These are phyloP conservation scores for Taenaris catops DNA, from an alignment of 2,888 invertebrate species.

Conservation along the genomic window DNA sequence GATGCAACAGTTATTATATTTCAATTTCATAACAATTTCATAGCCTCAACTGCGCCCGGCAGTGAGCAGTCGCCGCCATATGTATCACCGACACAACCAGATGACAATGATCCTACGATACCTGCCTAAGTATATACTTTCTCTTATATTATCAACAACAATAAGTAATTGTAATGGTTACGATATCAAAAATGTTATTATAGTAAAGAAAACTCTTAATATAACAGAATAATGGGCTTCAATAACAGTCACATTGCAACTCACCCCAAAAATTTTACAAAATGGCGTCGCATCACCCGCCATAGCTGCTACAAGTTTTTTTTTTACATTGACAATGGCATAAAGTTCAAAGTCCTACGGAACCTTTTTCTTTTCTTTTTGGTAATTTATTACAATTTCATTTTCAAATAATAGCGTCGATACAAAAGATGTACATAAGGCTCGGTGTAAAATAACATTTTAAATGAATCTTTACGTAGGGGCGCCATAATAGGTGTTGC, in stretches of 20 bases:
- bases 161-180: too few relatives aligned
- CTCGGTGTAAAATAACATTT: constrained; percentile 77
- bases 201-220: constrained; percentile 51
- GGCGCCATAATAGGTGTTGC: constrained; percentile 71
- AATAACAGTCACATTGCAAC: constrained; percentile 50
- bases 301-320: constrained; percentile 30
- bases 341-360: constrained; percentile 39
- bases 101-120: too few relatives aligned
- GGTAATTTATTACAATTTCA: constrained; percentile 48
- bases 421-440: constrained; percentile 60
- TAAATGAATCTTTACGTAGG: constrained; percentile 75
- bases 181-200: constrained; percentile 13
- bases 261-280: constrained; percentile 42
- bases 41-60: too few relatives aligned
- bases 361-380: too few relatives aligned
- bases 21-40: too few relatives aligned
- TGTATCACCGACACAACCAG: too few relatives aligned
- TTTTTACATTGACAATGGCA: constrained; percentile 25
- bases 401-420: constrained; percentile 36
- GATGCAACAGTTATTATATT: too few relatives aligned
- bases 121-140: too few relatives aligned
- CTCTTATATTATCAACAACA: too few relatives aligned
- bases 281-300: constrained; percentile 51
- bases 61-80: too few relatives aligned
- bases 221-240: constrained; percentile 62